These are phyloP conservation scores for Plusia festucae DNA, from an alignment of 2,888 invertebrate species.

Conservation along the genomic window DNA sequence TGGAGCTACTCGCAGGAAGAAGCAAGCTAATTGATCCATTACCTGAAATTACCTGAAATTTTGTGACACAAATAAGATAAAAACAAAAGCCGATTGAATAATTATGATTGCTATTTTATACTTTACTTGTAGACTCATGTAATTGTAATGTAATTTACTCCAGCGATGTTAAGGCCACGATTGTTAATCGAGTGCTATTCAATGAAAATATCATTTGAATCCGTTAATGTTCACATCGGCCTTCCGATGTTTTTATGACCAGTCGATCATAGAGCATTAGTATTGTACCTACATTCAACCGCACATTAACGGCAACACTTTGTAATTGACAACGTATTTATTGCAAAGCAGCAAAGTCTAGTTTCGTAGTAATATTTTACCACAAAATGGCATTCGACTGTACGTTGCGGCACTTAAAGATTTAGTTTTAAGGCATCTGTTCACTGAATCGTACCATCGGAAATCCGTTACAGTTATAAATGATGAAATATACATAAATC, in stretches of 20 bases:
- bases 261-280: conserved; percentile 37
- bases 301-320: background rate
- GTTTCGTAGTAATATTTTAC: background rate
- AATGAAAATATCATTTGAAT: conserved; percentile 62
- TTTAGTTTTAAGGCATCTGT: conserved; percentile 27
- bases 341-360: background rate
- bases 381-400: background rate
- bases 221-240: conserved; percentile 61
- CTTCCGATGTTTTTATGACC: conserved; percentile 62
- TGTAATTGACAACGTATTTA: background rate
- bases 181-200: conserved; percentile 39
- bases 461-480: conserved; percentile 12
- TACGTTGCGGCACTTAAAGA: conserved; percentile 23
- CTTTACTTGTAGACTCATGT: conserved; percentile 46
- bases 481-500: background rate
- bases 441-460: conserved; percentile 15
- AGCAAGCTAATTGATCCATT: conserved; percentile 55
- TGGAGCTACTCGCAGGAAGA: conserved; percentile 23
- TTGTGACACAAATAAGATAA: conserved; percentile 31
- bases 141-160: conserved; percentile 57
- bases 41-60: conserved; percentile 25
- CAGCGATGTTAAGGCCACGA: conserved; percentile 56
- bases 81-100: conserved; percentile 35
- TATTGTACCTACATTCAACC: background rate
- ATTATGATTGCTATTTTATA: conserved; percentile 35